Evolutionary conservation across 2,888 invertebrate genomes (phyloP).

Genomic region (Meghimatium bilineatum): DNA sequence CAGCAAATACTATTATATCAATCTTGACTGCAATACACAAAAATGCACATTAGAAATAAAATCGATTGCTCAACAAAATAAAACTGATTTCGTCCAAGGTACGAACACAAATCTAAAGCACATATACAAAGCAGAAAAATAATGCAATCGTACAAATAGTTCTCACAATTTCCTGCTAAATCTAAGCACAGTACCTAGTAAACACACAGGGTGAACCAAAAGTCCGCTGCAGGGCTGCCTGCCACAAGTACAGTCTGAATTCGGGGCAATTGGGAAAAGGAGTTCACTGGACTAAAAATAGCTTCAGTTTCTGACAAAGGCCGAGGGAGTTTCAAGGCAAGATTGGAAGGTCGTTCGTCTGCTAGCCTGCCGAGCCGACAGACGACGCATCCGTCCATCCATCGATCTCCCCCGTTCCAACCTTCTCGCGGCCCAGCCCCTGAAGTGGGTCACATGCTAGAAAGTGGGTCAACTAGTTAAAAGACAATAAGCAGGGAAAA

Average conservation of each 20-base stretch:
- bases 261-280: constrained; percentile 13
- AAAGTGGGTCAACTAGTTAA: constrained; percentile 31
- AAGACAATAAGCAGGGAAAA: constrained; percentile 15
- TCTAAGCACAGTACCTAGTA: not conserved
- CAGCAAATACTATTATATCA: no score
- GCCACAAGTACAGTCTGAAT: constrained; percentile 15
- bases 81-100: no score
- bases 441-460: constrained; percentile 27
- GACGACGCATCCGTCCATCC: constrained; percentile 29
- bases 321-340: constrained; percentile 16
- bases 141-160: not conserved
- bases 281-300: constrained; percentile 43
- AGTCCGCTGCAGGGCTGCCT: not conserved
- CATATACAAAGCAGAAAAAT: no score
- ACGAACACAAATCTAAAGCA: no score
- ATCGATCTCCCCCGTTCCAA: constrained; percentile 10
- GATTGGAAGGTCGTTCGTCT: constrained; percentile 23
- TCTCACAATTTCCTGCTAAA: not conserved
- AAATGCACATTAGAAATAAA: no score
- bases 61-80: no score
- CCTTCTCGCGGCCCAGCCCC: not conserved
- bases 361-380: constrained; percentile 16
- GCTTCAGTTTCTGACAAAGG: constrained; percentile 39
- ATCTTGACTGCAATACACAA: no score
- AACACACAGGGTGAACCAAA: not conserved